phyloP scores from a whole-genome alignment of 2,113 vertebrate species.

The Sylvilagus bachmani region DNA sequence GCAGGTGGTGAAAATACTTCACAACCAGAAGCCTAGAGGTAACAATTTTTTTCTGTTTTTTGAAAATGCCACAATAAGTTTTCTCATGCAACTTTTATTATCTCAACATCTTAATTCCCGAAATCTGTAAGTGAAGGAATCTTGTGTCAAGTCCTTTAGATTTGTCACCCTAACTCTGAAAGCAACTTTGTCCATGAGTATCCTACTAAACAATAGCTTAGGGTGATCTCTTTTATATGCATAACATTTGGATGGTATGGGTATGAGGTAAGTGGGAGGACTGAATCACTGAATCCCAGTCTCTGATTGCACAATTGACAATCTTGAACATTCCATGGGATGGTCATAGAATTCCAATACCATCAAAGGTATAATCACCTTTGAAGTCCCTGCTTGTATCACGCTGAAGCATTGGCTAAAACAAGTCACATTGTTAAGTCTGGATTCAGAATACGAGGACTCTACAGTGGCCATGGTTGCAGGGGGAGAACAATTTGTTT shows the following conservation, averaged over 20 bases:
- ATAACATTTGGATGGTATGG: neutral
- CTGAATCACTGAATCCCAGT: fast-evolving
- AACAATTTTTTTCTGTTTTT: neutral
- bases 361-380: neutral
- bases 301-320: neutral
- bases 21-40: slow-evolving; percentile 18
- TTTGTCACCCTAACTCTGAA: neutral
- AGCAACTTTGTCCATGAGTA: neutral
- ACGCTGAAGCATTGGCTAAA: neutral
- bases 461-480: fast-evolving
- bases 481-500: neutral
- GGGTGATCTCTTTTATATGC: neutral
- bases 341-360: neutral
- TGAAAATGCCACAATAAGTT: slow-evolving; percentile 29
- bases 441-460: neutral
- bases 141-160: neutral
- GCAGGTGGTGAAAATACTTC: slow-evolving; percentile 31
- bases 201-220: neutral
- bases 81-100: slow-evolving; percentile 25
- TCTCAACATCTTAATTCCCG: slow-evolving; percentile 60
- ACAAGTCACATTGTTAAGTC: neutral
- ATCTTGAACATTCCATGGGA: neutral
- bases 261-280: no score
- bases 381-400: neutral
- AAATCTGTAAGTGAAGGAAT: slow-evolving; percentile 16